These are phyloP conservation scores for Aplysina aerophoba DNA, from an alignment of 37 sponge, comb jelly and placozoan genomes.

Conservation along the genomic window DNA sequence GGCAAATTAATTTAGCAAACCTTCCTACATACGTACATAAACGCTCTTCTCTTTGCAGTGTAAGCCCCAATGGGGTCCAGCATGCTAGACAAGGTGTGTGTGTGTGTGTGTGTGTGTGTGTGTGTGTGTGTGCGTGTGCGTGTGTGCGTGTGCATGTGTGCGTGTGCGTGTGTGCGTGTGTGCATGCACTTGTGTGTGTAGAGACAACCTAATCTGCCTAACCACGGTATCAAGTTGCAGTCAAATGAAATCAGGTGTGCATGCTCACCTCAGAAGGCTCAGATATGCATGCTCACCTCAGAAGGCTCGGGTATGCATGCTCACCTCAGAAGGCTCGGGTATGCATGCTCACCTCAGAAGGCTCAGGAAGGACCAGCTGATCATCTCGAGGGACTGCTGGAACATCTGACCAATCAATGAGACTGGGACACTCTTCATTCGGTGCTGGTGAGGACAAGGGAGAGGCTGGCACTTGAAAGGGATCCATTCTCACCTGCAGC, in stretches of 20 bases:
- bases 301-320: slow-evolving; percentile 12
- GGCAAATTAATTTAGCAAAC: no score
- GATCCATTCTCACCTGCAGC: no score
- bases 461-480: no score
- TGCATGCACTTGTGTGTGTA: slow-evolving; percentile 18
- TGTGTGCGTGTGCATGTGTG: slow-evolving; percentile 39
- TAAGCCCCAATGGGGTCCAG: not conserved
- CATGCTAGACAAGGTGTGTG: slow-evolving; percentile 15
- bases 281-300: not conserved
- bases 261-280: not conserved
- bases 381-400: not conserved
- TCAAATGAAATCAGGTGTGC: no score
- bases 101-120: slow-evolving; percentile 42
- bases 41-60: not conserved
- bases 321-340: slow-evolving; percentile 4
- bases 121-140: slow-evolving; percentile 40
- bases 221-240: no score
- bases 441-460: no score
- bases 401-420: not conserved
- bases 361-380: not conserved
- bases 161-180: not conserved
- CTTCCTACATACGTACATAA: no score
- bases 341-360: slow-evolving; percentile 29
- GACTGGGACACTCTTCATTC: no score
- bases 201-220: no score